phyloP scores from a whole-genome alignment of 2,113 vertebrate genomes.

The Halichoerus grypus region DNA sequence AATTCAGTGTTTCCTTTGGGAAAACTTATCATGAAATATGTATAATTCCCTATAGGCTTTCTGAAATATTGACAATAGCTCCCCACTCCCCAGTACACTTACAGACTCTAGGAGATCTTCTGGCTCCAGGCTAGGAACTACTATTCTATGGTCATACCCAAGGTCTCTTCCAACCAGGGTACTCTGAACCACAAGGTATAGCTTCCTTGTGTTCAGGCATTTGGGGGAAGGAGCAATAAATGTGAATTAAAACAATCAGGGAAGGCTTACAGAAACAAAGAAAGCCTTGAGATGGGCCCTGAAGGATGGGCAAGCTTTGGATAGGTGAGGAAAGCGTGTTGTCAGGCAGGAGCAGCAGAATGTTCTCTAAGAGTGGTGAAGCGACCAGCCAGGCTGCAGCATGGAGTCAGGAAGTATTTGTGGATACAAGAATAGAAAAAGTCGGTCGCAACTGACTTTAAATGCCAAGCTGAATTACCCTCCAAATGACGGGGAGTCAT shows the following conservation, averaged over 20 bases:
- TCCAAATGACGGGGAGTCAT: constrained; percentile 66
- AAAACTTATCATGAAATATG: neutral
- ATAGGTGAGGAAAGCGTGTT: neutral
- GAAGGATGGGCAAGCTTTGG: neutral
- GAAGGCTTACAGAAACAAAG: constrained; percentile 3
- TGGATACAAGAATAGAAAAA: neutral
- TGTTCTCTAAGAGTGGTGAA: neutral
- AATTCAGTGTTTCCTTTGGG: neutral
- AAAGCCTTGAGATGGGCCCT: neutral
- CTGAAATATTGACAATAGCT: neutral
- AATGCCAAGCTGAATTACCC: constrained; percentile 67
- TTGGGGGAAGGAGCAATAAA: neutral
- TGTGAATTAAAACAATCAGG: neutral
- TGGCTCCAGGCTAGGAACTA: neutral
- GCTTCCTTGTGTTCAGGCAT: neutral
- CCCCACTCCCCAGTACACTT: neutral
- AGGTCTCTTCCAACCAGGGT: neutral
- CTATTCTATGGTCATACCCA: neutral
- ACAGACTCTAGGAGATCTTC: neutral
- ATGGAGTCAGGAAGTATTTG: neutral
- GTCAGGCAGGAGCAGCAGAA: no score
- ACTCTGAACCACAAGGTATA: neutral
- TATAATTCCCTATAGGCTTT: neutral
- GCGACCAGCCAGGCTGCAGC: neutral
- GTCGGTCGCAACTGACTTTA: neutral